phyloP scores from a whole-genome alignment of 2,113 vertebrate genomes.

The Scartelaos histophorus region DNA sequence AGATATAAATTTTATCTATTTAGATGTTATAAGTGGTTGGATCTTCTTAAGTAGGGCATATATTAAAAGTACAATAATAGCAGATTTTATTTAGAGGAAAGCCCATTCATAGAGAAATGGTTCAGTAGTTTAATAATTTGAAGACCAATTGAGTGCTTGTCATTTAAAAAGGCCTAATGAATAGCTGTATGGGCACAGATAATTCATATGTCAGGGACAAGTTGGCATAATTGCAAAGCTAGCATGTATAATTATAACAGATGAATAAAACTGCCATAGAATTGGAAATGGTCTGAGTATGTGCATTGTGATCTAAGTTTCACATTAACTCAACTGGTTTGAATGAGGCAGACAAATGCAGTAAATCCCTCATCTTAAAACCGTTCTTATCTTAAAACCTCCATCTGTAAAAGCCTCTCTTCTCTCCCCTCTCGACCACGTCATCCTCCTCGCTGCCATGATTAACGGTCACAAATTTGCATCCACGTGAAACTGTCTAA shows the following conservation, averaged over 20 bases:
- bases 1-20: too few relatives aligned
- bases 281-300: slow-evolving; percentile 12
- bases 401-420: slow-evolving; percentile 27
- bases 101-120: not conserved
- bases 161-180: slow-evolving; percentile 2
- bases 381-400: slow-evolving; percentile 47
- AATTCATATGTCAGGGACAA: slow-evolving; percentile 1
- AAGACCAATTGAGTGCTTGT: slow-evolving; percentile 2
- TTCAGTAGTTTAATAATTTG: not conserved
- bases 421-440: slow-evolving; percentile 26
- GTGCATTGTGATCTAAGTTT: slow-evolving; percentile 20
- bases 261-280: slow-evolving; percentile 10
- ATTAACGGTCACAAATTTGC: slow-evolving; percentile 74
- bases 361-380: slow-evolving; percentile 54
- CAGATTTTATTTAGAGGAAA: not conserved
- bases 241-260: slow-evolving; percentile 5
- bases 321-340: slow-evolving; percentile 19
- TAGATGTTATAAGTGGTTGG: too few relatives aligned
- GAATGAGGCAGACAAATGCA: not conserved
- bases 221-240: not conserved
- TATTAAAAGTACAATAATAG: not conserved
- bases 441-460: slow-evolving; percentile 22
- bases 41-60: not conserved
- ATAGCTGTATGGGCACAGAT: not conserved
- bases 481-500: slow-evolving; percentile 58